Evolutionary conservation across 2,797 vertebrate genomes (phyloP).

Genomic region (Coccyzus lansbergi): DNA sequence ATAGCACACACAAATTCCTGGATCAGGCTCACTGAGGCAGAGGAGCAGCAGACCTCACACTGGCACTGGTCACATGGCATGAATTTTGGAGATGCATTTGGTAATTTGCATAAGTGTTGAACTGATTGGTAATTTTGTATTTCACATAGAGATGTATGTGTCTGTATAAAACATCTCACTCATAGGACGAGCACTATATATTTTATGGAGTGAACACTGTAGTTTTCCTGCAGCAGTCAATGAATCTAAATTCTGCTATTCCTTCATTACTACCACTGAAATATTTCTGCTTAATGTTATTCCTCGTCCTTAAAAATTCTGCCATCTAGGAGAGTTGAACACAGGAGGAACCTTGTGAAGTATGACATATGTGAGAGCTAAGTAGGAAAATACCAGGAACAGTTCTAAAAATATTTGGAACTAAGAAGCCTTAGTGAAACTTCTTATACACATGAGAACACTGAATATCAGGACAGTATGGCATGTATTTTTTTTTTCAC

Average conservation of each 20-base stretch:
- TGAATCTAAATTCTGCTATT: background rate
- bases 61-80: accelerated
- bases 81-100: accelerated
- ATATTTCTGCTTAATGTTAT: background rate
- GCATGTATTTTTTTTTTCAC: background rate
- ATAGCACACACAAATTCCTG: background rate
- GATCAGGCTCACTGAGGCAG: background rate
- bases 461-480: background rate
- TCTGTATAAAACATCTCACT: accelerated
- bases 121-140: background rate
- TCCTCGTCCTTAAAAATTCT: conserved; percentile 10
- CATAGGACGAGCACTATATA: background rate
- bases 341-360: background rate
- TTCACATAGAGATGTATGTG: background rate
- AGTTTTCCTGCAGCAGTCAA: background rate
- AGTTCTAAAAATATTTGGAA: conserved; percentile 21
- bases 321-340: background rate
- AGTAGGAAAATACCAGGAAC: background rate
- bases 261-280: background rate
- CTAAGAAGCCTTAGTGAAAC: background rate
- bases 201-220: background rate
- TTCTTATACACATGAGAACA: background rate
- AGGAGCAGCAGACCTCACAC: background rate
- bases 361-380: background rate
- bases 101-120: background rate